Percentiles rank a stretch among this genome's conserved stretches.
phyloP scores from a whole-genome alignment of 2,888 invertebrate species.

The Oligia fasciuncula region DNA sequence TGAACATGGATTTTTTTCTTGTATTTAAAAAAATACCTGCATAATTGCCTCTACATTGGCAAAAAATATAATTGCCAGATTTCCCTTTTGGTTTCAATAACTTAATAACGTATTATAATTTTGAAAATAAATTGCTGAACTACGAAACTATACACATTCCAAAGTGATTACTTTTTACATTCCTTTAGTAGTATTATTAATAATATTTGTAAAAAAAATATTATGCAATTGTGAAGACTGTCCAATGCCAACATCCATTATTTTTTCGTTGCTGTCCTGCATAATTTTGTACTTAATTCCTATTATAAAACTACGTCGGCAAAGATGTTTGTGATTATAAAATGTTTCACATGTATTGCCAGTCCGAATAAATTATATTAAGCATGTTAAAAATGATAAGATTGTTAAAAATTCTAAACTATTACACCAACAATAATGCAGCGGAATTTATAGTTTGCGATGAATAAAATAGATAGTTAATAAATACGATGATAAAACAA shows the following conservation, averaged over 20 bases:
- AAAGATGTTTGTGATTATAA: slow-evolving; percentile 59
- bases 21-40: slow-evolving; percentile 23
- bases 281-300: slow-evolving; percentile 36
- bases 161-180: slow-evolving; percentile 47
- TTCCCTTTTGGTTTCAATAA: slow-evolving; percentile 11
- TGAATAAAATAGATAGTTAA: slow-evolving; percentile 78
- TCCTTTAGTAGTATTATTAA: slow-evolving; percentile 45
- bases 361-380: slow-evolving; percentile 63
- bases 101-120: slow-evolving; percentile 24
- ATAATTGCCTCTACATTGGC: slow-evolving; percentile 13
- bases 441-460: slow-evolving; percentile 87
- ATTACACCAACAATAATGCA: slow-evolving; percentile 80
- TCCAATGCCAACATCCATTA: slow-evolving; percentile 32
- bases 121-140: slow-evolving; percentile 31
- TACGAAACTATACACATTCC: slow-evolving; percentile 53
- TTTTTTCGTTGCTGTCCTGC: slow-evolving; percentile 38
- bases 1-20: slow-evolving; percentile 21
- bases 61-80: slow-evolving; percentile 7
- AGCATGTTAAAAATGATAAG: slow-evolving; percentile 59
- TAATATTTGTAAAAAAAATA: slow-evolving; percentile 19
- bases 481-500: slow-evolving; percentile 80
- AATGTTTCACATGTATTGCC: slow-evolving; percentile 59
- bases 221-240: slow-evolving; percentile 53
- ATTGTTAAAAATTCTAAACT: slow-evolving; percentile 69
- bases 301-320: slow-evolving; percentile 23